Base-by-base conservation (phyloP, 2,113 vertebrate genomes). In the Mystacornis crossleyi region DNA sequence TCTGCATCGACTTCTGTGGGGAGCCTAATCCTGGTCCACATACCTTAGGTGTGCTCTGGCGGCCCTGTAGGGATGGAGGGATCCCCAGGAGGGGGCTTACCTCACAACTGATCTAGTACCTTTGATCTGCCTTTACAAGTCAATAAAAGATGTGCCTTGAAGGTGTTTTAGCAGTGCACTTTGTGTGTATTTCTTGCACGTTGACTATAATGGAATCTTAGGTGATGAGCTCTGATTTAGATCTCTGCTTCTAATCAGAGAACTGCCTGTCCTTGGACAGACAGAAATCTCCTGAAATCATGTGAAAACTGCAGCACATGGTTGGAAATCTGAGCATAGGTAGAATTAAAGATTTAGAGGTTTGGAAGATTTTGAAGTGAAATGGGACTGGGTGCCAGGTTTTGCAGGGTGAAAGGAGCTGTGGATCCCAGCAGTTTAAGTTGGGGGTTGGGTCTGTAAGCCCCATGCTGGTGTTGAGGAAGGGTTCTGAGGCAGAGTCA, bases 351-450 rank as follows among this genome's bases (percentile, higher is more conserved):
- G 13, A 3, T 73, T 62, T 6, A 23, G 14, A 9, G 0, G 5
- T 58, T 74, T 58, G 28, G 33, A 38, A 81, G 69, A 62, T 81
- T 71, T 71, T 36, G 11, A 58, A 62, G 28, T 87, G 42, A 40
- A 38, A 40, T 0, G 0, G 17, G 6, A 5, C 38, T 45, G 34
- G 19, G 24, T 80, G 29, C n/a, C 33, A 34, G 15, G n/a, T 55
- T 57, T 83, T 42, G 36, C 45, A 31, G 16, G 8, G 24, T 66
- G 42, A 38, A 73, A 87, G 50, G 60, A 81, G 34, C 18, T 54
- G 0, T 40, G 9, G 9, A 42, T 80, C 81, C 34, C 17, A 29
- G 61, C 19, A 62, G 66, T 40, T 87, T 50, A 54, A 50, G 40
- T 1, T 66, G 36, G 8, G 19, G 14, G 1, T 4, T 73, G 38